Conservation (phyloP, 2,797 vertebrate genomes). For the Oreochromis mossambicus region DNA sequence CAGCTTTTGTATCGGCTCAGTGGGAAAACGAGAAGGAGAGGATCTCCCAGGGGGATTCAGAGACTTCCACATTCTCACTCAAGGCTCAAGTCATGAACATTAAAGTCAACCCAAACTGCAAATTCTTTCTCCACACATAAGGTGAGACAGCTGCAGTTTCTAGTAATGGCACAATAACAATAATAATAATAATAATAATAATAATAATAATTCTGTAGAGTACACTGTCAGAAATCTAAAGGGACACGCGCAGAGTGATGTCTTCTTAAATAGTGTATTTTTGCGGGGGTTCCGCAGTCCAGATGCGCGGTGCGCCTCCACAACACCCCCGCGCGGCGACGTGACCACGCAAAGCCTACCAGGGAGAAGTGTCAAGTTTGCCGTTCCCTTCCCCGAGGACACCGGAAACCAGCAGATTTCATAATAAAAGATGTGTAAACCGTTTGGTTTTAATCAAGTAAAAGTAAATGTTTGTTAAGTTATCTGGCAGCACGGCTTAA, state of each 20-base stretch:
- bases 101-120: background rate
- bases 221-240: background rate
- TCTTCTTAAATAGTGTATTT: constrained; percentile 1
- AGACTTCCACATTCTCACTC: background rate
- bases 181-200: background rate
- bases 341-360: constrained; percentile 51
- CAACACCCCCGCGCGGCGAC: constrained; percentile 50
- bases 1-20: constrained; percentile 10
- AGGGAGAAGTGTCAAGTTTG: constrained; percentile 8
- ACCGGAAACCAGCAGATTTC: constrained; percentile 13
- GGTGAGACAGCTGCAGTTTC: too few species aligned
- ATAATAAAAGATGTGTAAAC: constrained; percentile 24
- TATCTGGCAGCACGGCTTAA: background rate
- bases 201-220: background rate
- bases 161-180: background rate
- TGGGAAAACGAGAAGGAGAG: constrained; percentile 1
- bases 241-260: background rate
- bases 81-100: background rate
- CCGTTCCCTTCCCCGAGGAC: fast-evolving
- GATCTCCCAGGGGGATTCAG: background rate
- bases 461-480: background rate
- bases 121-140: background rate
- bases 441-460: background rate
- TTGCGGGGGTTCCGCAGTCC: constrained; percentile 53
- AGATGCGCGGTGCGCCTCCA: constrained; percentile 56